phyloP scores from a whole-genome alignment of 2,797 vertebrate genomes.

The Chaetodon trifasciatus region DNA sequence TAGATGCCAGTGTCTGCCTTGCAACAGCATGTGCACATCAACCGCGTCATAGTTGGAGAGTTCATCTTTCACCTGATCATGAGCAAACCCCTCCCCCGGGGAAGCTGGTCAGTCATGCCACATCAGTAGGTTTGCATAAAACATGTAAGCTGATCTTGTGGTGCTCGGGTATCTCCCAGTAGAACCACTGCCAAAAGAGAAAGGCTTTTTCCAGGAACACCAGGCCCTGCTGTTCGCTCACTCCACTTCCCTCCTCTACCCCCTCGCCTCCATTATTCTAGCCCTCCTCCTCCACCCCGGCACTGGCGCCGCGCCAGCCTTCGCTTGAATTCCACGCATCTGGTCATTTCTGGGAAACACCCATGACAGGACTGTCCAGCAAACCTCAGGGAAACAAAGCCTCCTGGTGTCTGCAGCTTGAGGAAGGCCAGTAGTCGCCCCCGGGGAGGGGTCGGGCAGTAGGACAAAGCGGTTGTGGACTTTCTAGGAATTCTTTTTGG shows the following conservation, averaged over 20 bases:
- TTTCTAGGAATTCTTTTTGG: constrained; percentile 65
- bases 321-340: constrained; percentile 73
- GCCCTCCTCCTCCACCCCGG: constrained; percentile 24
- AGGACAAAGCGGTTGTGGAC: constrained; percentile 31
- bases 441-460: constrained; percentile 18
- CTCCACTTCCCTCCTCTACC: constrained; percentile 28
- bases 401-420: constrained; percentile 52
- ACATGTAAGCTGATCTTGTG: constrained; percentile 47
- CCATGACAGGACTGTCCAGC: constrained; percentile 57
- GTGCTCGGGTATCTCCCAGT: constrained; percentile 51
- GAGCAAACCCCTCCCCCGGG: constrained; percentile 20
- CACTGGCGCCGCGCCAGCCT: constrained; percentile 49
- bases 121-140: constrained; percentile 49
- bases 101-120: constrained; percentile 46
- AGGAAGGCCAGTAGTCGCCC: constrained; percentile 43
- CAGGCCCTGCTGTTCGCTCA: constrained; percentile 41
- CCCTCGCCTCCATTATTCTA: constrained; percentile 19
- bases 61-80: constrained; percentile 52
- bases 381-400: constrained; percentile 68
- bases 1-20: neutral
- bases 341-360: constrained; percentile 80
- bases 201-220: constrained; percentile 63
- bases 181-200: constrained; percentile 52
- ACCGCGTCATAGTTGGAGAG: constrained; percentile 23
- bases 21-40: constrained; percentile 22